Evolutionary conservation across 2,888 invertebrate genomes (phyloP), one percentile per base, ranked within the genome.

Genomic region (Drosophila conformis): DNA sequence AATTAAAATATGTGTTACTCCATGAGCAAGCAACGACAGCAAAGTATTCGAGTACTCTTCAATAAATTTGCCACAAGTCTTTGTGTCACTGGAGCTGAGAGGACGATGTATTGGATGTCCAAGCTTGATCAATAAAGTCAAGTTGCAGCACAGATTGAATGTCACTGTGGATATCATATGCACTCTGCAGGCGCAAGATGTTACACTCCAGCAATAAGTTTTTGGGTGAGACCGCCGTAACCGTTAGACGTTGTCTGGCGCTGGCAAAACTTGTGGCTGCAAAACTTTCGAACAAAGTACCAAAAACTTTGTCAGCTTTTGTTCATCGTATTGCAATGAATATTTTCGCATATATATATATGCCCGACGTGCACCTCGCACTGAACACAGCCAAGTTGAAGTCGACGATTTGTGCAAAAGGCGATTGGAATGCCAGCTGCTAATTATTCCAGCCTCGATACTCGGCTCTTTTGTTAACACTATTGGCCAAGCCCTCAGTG

Each of bases 91-190:
- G 48, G 42, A 68, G 52, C 52, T 31, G 48, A 49, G 36, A 31
- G 27, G 42, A 36, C 25, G 54, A 36, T 21, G 31, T 53, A 51
- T 58, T 48, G 56, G 53, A 27, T 57, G 67, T 57, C 48, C 53
- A 46, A 52, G 58, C 60, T 68, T 66, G 83, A 79, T 83, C 89
- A 84, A 69, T 86, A 79, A 76, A 81, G 84, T 78, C 80, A 72
- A 75, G 75, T 71, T 65, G 66, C 64, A 70, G 51, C 76, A 82
- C 67, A 80, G 87, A 86, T 87, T 89, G 82, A 86, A 86, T 86
- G 89, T 89, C 85, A 82, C 69, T 67, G 60, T 65, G 78, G 71
- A 85, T 87, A 87, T 87, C 85, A 85, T 85, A 85, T 84, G 89
- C 82, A 70, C 77, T 58, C 11, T 48, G 51, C 29, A 31, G 61